These are phyloP conservation scores for Drosophila atripex DNA, from an alignment of 2,888 invertebrate genomes.

Conservation along the genomic window DNA sequence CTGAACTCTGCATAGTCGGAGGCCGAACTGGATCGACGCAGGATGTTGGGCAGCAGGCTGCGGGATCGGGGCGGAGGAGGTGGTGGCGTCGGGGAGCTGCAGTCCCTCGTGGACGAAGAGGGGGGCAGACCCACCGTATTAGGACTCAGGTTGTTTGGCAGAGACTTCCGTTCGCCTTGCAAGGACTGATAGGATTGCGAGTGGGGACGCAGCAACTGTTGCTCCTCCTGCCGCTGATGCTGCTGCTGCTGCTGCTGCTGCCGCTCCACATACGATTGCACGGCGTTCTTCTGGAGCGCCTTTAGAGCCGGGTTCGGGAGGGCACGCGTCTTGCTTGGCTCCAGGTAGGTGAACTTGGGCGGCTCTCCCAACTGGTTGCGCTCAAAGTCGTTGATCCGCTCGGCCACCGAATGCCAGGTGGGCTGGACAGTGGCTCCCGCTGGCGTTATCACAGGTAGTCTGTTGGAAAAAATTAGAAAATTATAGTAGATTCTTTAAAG, in stretches of 20 bases:
- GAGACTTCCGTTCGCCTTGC: constrained; percentile 78
- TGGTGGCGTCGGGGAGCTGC: constrained; percentile 82
- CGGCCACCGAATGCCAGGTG: constrained; percentile 87
- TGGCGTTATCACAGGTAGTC: constrained; percentile 75
- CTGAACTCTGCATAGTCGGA: constrained; percentile 87
- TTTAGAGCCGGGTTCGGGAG: constrained; percentile 90
- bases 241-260: constrained; percentile 85
- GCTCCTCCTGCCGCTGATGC: constrained; percentile 84
- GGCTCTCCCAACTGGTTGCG: constrained; percentile 81
- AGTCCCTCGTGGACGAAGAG: constrained; percentile 35
- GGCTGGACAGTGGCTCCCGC: constrained; percentile 78
- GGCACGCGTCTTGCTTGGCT: constrained; percentile 89
- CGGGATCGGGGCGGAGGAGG: constrained; percentile 83
- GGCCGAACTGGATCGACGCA: constrained; percentile 87
- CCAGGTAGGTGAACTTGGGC: constrained; percentile 87
- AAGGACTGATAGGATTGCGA: constrained; percentile 74
- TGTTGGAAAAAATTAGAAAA: background rate
- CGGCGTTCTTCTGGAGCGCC: constrained; percentile 92
- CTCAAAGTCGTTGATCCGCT: constrained; percentile 88
- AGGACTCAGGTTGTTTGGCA: constrained; percentile 80
- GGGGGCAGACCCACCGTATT: constrained; percentile 48
- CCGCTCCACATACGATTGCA: constrained; percentile 91
- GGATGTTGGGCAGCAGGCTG: constrained; percentile 80
- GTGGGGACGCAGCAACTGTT: constrained; percentile 78
- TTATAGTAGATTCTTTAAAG: background rate